Evolutionary conservation across 1,140 invertebrate species (phyloP).

Genomic region (Drosophila elegans): DNA sequence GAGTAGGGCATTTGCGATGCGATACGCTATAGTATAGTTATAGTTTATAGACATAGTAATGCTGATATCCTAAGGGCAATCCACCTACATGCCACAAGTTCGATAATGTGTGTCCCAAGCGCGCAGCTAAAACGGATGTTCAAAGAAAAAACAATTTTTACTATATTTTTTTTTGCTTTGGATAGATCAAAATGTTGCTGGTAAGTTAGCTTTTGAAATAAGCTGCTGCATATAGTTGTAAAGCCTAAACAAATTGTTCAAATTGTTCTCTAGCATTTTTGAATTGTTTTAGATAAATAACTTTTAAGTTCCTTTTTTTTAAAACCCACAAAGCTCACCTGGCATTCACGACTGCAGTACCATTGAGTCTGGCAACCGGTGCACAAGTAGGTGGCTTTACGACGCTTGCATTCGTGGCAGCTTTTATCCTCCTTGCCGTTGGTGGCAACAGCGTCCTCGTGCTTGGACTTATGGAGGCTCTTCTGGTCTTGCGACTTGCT

Average conservation of each 20-base stretch:
- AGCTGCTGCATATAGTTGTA: too few species aligned
- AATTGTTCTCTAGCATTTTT: too few species aligned
- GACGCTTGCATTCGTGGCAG: slow-evolving; percentile 92
- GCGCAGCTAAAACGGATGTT: slow-evolving; percentile 11
- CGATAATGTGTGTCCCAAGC: slow-evolving; percentile 57
- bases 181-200: too few species aligned
- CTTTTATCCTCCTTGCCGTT: slow-evolving; percentile 68
- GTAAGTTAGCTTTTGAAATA: too few species aligned
- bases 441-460: neutral
- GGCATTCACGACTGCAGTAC: slow-evolving; percentile 95
- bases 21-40: slow-evolving; percentile 44
- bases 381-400: slow-evolving; percentile 93
- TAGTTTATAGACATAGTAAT: slow-evolving; percentile 61
- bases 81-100: slow-evolving; percentile 42
- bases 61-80: slow-evolving; percentile 45
- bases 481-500: neutral
- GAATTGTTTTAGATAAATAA: too few species aligned
- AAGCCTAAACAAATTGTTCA: too few species aligned
- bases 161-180: too few species aligned
- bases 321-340: slow-evolving; percentile 86
- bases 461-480: slow-evolving; percentile 9
- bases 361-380: slow-evolving; percentile 94
- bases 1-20: slow-evolving; percentile 10
- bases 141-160: neutral
- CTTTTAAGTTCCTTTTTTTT: too few species aligned